Evolutionary conservation across 2,797 vertebrate genomes (phyloP).

Genomic region (Pygocentrus nattereri): DNA sequence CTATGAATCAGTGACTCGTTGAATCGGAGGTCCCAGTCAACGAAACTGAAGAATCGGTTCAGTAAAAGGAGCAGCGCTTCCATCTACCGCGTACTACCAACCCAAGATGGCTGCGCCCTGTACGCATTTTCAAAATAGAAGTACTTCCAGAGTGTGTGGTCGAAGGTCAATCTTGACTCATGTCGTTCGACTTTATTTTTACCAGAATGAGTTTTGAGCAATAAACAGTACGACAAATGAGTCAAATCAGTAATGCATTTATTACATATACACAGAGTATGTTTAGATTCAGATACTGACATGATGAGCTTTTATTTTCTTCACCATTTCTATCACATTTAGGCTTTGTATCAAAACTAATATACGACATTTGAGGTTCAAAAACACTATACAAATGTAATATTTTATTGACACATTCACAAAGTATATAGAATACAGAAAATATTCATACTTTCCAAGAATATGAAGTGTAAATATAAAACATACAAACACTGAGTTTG

Average conservation of each 20-base stretch:
- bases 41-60: neutral
- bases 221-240: neutral
- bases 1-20: neutral
- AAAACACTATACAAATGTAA: neutral
- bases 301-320: neutral
- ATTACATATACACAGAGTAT: constrained; percentile 5
- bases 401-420: constrained; percentile 5
- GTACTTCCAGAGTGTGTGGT: neutral
- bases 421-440: constrained; percentile 4
- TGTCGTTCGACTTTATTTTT: neutral
- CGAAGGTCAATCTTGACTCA: neutral
- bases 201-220: no score
- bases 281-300: neutral
- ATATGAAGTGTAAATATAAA: constrained; percentile 30
- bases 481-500: constrained; percentile 32
- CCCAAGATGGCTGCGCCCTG: constrained; percentile 53
- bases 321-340: neutral
- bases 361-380: neutral
- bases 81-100: neutral
- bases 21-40: neutral
- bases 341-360: constrained; percentile 22
- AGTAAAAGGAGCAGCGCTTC: neutral
- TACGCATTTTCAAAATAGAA: constrained; percentile 53
- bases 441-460: neutral
- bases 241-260: constrained; percentile 2